Base-by-base conservation (phyloP, 2,113 vertebrate species). In the Dipodomys merriami region DNA sequence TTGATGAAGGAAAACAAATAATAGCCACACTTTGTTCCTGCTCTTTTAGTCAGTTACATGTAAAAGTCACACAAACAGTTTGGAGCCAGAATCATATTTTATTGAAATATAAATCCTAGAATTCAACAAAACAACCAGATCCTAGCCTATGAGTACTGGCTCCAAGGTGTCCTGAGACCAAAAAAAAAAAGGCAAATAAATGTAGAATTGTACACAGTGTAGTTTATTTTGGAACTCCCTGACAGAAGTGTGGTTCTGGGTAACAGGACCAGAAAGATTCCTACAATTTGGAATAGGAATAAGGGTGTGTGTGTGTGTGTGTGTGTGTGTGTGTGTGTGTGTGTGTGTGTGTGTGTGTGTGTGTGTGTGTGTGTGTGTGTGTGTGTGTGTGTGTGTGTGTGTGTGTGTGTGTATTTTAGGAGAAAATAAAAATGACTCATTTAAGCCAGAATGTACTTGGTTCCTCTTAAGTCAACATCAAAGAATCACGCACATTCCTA, bases 1-100 rank as follows among this genome's bases (percentile, higher is more conserved):
- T 80, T 88, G 27, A 73, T 68, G 23, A 68, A 76, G 1, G 62
- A 71, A 79, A 88, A 84, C 88, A 60, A 79, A 86, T 76, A 69
- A 65, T 1, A 35, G 0, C 30, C 22, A 53, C 18, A 35, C 2
- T 35, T 82, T n/a, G 22, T 71, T 25, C 49, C 65, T 78, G 7
- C 9, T 10, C 23, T 76, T 77, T 49, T 30, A 77, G 30, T 20
- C 44, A 90, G n/a, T 94, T 64, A 83, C 22, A 23, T 65, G 19
- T 12, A 74, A 79, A 78, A 29, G 33, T 85, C 69, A 90, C 19
- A 83, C 2, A 67, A 71, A 83, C 0, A 44, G 9, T 30, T 30
- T 76, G 6, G 74, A 92, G 7, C 13, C 11, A 68, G 65, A 82
- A 67, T 65, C 78, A 53, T 13, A 84, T 23, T 23, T n/a, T 60